Conservation (phyloP, 2,888 invertebrate genomes). For the Drosophila multiciliata region DNA sequence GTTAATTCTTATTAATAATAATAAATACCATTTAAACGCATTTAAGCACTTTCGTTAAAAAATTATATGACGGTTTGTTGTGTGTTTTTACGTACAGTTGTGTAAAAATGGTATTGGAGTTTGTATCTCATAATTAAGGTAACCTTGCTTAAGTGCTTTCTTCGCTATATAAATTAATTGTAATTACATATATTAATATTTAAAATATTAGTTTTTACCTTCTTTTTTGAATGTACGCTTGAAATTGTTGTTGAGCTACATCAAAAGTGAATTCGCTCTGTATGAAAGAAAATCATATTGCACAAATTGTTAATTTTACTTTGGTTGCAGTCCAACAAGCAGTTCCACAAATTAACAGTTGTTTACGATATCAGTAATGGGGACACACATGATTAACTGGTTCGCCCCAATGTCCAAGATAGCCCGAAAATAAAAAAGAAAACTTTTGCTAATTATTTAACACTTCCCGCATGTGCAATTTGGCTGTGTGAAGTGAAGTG, state of each 20-base stretch:
- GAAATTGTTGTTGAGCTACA: background rate
- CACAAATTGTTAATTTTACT: background rate
- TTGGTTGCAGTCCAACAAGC: background rate
- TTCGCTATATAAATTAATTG: too few relatives aligned
- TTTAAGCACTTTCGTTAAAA: background rate
- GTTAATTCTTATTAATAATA: background rate
- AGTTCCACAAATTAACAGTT: background rate
- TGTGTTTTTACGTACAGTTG: background rate
- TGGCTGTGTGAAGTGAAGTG: constrained; percentile 13
- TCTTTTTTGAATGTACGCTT: background rate
- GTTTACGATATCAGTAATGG: background rate
- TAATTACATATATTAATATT: background rate
- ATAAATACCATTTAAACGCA: background rate
- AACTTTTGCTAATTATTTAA: constrained; percentile 49
- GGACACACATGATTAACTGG: constrained; percentile 15
- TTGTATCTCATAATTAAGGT: background rate
- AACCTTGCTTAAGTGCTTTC: background rate
- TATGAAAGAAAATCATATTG: background rate
- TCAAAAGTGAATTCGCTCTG: background rate
- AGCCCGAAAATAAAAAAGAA: constrained; percentile 7
- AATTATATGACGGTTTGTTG: background rate
- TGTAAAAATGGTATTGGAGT: background rate
- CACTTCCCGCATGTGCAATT: constrained; percentile 59
- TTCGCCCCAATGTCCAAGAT: constrained; percentile 8
- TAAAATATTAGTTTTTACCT: background rate